Percentiles rank a stretch among this genome's conserved stretches.
Evolutionary conservation across 2,888 invertebrate species (phyloP).

Genomic region (Onchidella celtica): DNA sequence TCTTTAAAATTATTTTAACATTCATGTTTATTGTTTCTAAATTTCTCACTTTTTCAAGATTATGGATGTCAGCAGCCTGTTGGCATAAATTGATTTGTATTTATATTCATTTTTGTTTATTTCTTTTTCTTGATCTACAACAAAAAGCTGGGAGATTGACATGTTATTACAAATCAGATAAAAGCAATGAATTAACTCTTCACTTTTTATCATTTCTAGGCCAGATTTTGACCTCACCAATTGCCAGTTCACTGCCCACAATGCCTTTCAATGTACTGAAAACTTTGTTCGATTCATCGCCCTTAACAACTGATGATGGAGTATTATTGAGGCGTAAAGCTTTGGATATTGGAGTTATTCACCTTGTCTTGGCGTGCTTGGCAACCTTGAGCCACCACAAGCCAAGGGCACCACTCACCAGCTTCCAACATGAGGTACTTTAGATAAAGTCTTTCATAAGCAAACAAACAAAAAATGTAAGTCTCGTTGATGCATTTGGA

Average conservation of each 20-base stretch:
- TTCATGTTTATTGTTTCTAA: too few species aligned
- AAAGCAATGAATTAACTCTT: not conserved
- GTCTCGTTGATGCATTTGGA: too few species aligned
- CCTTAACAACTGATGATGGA: constrained; percentile 88
- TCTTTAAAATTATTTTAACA: too few species aligned
- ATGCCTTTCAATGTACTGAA: constrained; percentile 89
- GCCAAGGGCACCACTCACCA: constrained; percentile 75
- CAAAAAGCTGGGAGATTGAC: too few species aligned
- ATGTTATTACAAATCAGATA: too few species aligned
- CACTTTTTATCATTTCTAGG: constrained; percentile 78
- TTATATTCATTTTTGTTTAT: too few species aligned
- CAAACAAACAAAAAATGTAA: not conserved
- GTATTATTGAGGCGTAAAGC: constrained; percentile 88
- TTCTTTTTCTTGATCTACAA: too few species aligned
- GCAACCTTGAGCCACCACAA: constrained; percentile 89
- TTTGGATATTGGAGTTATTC: constrained; percentile 91
- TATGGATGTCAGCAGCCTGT: too few species aligned
- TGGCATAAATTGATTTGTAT: too few species aligned
- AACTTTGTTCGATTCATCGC: constrained; percentile 88
- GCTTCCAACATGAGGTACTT: constrained; percentile 80
- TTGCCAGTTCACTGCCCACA: constrained; percentile 85
- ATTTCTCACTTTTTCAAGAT: too few species aligned
- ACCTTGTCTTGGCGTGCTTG: constrained; percentile 91
- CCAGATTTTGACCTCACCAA: constrained; percentile 86
- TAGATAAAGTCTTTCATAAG: not conserved